Base-by-base conservation (phyloP, 2,888 invertebrate species). In the Ischnus inquisitorius region DNA sequence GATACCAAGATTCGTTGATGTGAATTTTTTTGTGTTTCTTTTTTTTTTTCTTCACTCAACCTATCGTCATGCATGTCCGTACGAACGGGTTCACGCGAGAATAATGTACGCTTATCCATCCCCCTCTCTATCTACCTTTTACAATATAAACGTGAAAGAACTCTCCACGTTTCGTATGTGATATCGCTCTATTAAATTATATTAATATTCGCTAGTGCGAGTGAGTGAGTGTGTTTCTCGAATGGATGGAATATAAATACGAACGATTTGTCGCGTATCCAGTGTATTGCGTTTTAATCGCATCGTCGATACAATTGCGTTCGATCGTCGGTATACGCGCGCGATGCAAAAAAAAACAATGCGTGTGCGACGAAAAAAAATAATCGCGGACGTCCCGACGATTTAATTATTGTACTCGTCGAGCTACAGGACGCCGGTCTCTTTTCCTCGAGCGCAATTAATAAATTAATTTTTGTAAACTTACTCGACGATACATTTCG, bases 111-210 rank as follows among this genome's bases (percentile, higher is more conserved):
- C 64, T 81, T 82, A 71, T 75, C 74, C 8, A 34, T 48, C 39
- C 67, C 46, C 62, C 39, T 51, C 39, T 25, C 51, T 54, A 19
- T 54, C 68, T 65, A 64, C 75, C 51, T 69, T 78, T 64, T 34
- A 34, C 34, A 34, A 34, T 6, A 57, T 71, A 60, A 78, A 82
- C 76, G 82, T 67, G 75, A 84, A 79, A 81, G 71, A 72, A 77
- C 46, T 76, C 48, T 83, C 81, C 80, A 82, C 79, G 86, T 84
- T 84, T 82, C 79, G 84, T 82, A 82, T 86, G 86, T 86, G 86
- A 86, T 86, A 81, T 84, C 82, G 82, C 78, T 79, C 71, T 84
- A 79, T 74, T 84, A 78, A 84, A 86, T 86, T 86, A 84, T 84
- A 39, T 78, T 51, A 72, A 84, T 79, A 79, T 25, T 51, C 54